Percentiles rank a stretch among this genome's conserved stretches.
These are phyloP conservation scores for Meloe dianella DNA, from an alignment of 2,888 invertebrate species.

Conservation along the genomic window DNA sequence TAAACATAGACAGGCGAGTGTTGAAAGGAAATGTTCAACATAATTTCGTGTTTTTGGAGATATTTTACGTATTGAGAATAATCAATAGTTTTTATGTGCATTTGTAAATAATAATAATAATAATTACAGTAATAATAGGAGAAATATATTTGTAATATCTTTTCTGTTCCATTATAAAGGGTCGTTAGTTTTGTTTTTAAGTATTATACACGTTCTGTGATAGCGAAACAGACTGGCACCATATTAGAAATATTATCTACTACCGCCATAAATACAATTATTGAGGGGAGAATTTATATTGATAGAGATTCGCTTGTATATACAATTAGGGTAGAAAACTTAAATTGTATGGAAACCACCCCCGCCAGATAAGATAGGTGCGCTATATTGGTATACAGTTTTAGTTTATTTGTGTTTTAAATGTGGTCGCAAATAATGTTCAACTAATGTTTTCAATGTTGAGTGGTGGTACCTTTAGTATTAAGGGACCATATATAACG, in stretches of 20 bases:
- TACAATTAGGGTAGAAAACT: conserved; percentile 2
- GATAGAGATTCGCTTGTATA: conserved; percentile 18
- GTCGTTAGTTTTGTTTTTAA: conserved; percentile 26
- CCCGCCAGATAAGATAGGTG: too few relatives aligned
- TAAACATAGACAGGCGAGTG: conserved; percentile 46
- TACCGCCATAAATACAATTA: conserved; percentile 40
- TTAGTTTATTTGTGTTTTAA: conserved; percentile 22
- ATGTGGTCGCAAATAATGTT: conserved; percentile 12
- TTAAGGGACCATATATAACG: conserved; percentile 36
- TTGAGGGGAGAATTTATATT: neutral
- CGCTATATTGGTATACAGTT: conserved; percentile 1
- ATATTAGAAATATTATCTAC: conserved; percentile 39
- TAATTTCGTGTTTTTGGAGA: conserved; percentile 33
- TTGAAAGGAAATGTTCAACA: conserved; percentile 54
- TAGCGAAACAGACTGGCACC: conserved; percentile 58
- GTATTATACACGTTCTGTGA: conserved; percentile 55
- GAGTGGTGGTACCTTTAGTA: conserved; percentile 35
- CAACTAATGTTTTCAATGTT: too few relatives aligned
- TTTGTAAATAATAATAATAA: conserved; percentile 8
- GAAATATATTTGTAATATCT: neutral
- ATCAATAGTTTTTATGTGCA: conserved; percentile 16
- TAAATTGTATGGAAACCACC: too few relatives aligned
- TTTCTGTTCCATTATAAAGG: neutral
- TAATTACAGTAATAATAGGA: neutral
- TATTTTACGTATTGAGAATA: conserved; percentile 13